Base-by-base conservation (phyloP, 2,113 vertebrate species). In the Pheucticus melanocephalus region DNA sequence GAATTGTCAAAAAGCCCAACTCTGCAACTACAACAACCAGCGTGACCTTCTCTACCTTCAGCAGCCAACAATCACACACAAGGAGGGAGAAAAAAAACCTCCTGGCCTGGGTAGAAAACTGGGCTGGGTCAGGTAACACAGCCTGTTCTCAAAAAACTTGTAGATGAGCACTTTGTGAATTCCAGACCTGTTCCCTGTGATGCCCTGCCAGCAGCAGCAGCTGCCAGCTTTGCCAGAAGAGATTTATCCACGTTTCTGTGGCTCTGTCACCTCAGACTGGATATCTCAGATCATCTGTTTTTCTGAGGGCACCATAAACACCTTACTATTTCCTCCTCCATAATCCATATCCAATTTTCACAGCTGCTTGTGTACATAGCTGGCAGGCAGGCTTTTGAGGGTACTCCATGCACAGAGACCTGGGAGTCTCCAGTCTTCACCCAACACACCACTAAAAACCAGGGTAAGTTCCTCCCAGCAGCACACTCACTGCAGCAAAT, bases 1-100 rank as follows among this genome's bases (percentile, higher is more conserved):
- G 72, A 60, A 40, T 60, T 44, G 25, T 81, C 86, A 86, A 69
- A 92, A 92, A 97, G 45, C 39, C 86, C 56, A 93, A 1, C 56
- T 93, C 63, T 44, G 63, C 59, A 80, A 35, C 39, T 91, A 50
- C 79, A 96, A 57, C 72, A 61, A 86, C 44, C 22, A 63, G 42
- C 1, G 1, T 63, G 90, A 95, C 95, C 92, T 83, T 76, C 59
- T 77, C 75, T 61, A 44, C 28, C 45, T 70, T 66, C 63, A 81
- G 50, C 82, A 90, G 71, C 42, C 59, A 92, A 85, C 63, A 94
- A 50, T 69, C 82, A 56, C 83, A 45, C 35, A 82, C 33, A 76
- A 61, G n/a, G 48, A 54, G 42, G 45, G 23, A 40, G 33, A 66
- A 59, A 59, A 57, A 94, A 88, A 73, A 24, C 64, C 86, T 42